phyloP scores from a whole-genome alignment of 2,113 vertebrate species.

The Colaptes auratus region DNA sequence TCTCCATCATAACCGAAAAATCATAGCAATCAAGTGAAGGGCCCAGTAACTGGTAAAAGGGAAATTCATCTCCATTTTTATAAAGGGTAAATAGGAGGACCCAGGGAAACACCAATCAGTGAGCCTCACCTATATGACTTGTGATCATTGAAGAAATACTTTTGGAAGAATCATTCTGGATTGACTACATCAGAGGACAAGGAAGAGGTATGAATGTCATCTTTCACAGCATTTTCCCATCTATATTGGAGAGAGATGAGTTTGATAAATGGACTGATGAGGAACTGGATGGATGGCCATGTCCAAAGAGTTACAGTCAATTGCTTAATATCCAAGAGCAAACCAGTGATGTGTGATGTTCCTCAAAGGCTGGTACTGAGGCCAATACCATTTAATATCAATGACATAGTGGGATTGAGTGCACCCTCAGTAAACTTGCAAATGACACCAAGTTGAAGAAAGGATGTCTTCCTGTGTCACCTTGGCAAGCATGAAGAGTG shows the following conservation, averaged over 20 bases:
- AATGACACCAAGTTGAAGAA: neutral
- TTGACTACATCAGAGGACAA: neutral
- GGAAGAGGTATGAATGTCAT: neutral
- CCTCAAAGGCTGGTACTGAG: neutral
- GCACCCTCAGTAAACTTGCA: neutral
- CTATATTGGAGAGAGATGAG: neutral
- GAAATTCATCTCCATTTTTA: neutral
- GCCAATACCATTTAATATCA: neutral
- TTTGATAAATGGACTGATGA: neutral
- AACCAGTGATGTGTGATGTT: fast-evolving
- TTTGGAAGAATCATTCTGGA: neutral
- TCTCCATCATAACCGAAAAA: neutral
- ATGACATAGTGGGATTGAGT: neutral
- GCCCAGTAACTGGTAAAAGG: neutral
- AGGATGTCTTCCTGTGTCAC: neutral
- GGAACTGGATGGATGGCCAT: neutral
- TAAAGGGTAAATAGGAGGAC: neutral
- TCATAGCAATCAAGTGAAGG: neutral
- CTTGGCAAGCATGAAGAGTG: neutral
- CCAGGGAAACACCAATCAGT: neutral
- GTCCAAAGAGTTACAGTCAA: neutral
- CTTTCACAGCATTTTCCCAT: neutral
- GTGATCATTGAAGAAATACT: neutral
- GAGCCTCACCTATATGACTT: neutral
- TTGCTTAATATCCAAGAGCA: neutral